phyloP scores from a whole-genome alignment of 2,113 vertebrate genomes.

The Chaetorhynchus papuensis region DNA sequence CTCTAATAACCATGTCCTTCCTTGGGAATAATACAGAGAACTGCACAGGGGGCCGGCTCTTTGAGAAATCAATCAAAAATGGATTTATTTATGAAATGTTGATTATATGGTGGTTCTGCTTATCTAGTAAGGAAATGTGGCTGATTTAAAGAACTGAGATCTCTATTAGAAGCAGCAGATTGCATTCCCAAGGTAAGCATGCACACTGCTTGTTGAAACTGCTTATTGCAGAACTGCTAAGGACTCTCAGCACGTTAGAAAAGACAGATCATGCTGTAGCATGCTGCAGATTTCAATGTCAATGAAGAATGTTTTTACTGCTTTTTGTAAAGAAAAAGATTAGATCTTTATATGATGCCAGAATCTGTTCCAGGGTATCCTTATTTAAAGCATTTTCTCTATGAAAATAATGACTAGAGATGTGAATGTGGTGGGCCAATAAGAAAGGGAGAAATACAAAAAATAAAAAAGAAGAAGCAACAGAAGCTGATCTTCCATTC shows the following conservation, averaged over 20 bases:
- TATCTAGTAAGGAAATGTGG: neutral
- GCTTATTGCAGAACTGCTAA: neutral
- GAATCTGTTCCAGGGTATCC: neutral
- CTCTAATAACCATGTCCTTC: constrained; percentile 18
- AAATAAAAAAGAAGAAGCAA: neutral
- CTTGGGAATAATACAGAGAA: constrained; percentile 48
- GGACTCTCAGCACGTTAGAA: neutral
- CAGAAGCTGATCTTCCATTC: neutral
- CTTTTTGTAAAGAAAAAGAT: neutral
- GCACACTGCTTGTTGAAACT: neutral
- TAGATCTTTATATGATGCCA: neutral
- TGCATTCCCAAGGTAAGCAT: constrained; percentile 50
- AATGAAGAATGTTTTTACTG: neutral
- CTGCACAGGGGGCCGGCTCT: neutral
- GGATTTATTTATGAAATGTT: constrained; percentile 8
- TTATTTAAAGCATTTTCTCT: neutral
- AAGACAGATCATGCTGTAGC: neutral
- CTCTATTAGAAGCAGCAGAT: neutral
- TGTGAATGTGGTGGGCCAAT: neutral
- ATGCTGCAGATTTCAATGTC: neutral
- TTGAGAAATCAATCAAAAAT: neutral
- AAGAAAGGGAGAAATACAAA: neutral
- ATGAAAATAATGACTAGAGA: neutral
- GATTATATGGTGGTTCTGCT: neutral
- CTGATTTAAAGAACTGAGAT: constrained; percentile 37